A percentile compares a stretch with the other conserved stretches of the same genome.
Evolutionary conservation across 1,140 invertebrate genomes (phyloP).

Genomic region (Zaprionus nigranus): DNA sequence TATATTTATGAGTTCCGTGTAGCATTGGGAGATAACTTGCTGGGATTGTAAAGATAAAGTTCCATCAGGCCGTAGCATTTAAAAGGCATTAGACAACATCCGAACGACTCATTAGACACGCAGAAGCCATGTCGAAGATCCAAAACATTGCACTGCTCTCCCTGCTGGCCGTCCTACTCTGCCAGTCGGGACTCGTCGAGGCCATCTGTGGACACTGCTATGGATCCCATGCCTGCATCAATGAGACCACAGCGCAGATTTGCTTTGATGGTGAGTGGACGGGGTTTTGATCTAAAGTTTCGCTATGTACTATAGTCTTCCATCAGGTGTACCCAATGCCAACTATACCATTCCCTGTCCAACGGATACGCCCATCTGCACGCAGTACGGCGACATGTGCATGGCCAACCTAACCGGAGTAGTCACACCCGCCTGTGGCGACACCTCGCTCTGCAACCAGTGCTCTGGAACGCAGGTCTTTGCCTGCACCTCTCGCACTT

Average conservation of each 20-base stretch:
- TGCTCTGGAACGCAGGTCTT: slow-evolving; percentile 33
- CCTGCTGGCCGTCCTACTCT: slow-evolving; percentile 29
- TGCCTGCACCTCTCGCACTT: slow-evolving; percentile 63
- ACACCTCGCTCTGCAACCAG: slow-evolving; percentile 43
- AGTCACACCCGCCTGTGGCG: slow-evolving; percentile 41
- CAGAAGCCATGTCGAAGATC: slow-evolving; percentile 49
- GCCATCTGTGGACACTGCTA: slow-evolving; percentile 56
- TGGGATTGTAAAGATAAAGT: slow-evolving; percentile 59
- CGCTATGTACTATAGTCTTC: not conserved
- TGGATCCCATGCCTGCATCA: slow-evolving; percentile 51
- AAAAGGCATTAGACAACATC: slow-evolving; percentile 48
- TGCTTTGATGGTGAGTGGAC: slow-evolving; percentile 56
- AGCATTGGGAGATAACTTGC: slow-evolving; percentile 66
- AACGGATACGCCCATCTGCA: slow-evolving; percentile 45
- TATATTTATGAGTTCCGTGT: slow-evolving; percentile 42
- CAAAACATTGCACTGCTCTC: slow-evolving; percentile 25
- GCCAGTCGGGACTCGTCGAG: slow-evolving; percentile 21
- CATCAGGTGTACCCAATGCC: slow-evolving; percentile 27
- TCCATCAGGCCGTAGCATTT: slow-evolving; percentile 34
- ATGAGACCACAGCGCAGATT: slow-evolving; percentile 46
- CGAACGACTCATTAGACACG: slow-evolving; percentile 42
- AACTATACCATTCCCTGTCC: slow-evolving; percentile 36
- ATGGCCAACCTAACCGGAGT: not conserved
- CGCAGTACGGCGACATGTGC: slow-evolving; percentile 39
- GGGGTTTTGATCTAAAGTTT: not conserved